Base-by-base conservation (phyloP, 2,888 invertebrate genomes). In the Volucella bombylans region DNA sequence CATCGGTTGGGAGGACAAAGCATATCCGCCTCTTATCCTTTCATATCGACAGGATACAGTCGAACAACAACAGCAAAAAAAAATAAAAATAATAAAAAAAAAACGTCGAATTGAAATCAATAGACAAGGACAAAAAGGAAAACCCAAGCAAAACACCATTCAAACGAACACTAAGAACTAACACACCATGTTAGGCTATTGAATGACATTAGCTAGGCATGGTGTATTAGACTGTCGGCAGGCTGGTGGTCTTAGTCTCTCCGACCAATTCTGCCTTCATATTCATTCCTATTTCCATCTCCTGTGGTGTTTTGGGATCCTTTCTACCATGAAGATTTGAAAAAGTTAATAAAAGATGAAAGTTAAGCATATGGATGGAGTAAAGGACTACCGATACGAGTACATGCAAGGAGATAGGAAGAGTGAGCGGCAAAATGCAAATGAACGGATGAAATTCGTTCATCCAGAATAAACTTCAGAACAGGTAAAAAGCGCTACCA, bases 301-400 rank as follows among this genome's bases (percentile, higher is more conserved):
- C 45, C 67, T 61, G 23, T 72, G 61, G 54, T 65, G 47, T 80
- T 82, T 78, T 69, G 9, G 62, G 76, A 77, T 80, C 81, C 77
- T 62, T 67, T 77, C 85, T 77, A 77, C 81, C 85, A 68, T 85
- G 72, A 85, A 81, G 81, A 81, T 85, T 81, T 80, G 80, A 71
- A 85, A 85, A 85, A 85, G 85, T 85, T 85, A 81, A 77, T 85
- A 85, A 85, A 85, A 85, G 85, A 81, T 81, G 81, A 85, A 85
- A 81, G 76, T 81, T 81, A 85, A 85, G 81, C 81, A 81, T 85
- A 81, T 85, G 76, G 64, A 80, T 31, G 31, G 31, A 31, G 31
- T 31, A 76, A 65, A 47, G 61, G 55, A 52, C 41, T 73, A 54
- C 4, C 11, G 10, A 31, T 23, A 52, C 14, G 31, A 23, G 14